Percentiles rank a stretch among this genome's conserved stretches.
These are phyloP conservation scores for Caenorhabditis sulstoni DNA, from an alignment of 2,888 invertebrate species.

Conservation along the genomic window DNA sequence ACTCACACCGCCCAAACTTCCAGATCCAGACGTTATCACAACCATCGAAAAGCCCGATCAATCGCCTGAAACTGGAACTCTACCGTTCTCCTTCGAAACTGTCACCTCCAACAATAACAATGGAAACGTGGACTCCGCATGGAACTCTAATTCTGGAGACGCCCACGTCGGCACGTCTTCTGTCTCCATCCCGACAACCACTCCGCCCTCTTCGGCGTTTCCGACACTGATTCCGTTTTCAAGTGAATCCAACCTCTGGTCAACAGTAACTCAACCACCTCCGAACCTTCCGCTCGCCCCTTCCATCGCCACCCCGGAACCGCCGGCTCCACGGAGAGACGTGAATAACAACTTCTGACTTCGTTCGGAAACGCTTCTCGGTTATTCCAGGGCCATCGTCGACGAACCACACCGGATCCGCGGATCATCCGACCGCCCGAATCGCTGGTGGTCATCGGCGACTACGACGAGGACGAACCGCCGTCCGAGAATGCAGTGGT, in stretches of 20 bases:
- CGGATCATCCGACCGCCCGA: constrained; percentile 71
- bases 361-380: not conserved
- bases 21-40: not conserved
- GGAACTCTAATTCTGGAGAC: not conserved
- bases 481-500: constrained; percentile 48
- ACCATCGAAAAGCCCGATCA: not conserved
- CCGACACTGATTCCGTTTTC: constrained; percentile 63
- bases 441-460: constrained; percentile 67
- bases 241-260: constrained; percentile 24
- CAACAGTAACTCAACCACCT: constrained; percentile 26
- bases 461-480: constrained; percentile 65
- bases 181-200: not conserved
- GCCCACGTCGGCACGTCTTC: not conserved
- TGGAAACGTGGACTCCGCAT: too few relatives aligned
- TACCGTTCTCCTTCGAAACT: not conserved
- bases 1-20: too few relatives aligned
- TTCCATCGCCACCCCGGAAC: not conserved
- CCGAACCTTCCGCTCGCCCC: constrained; percentile 15
- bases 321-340: constrained; percentile 31
- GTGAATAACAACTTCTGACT: constrained; percentile 3
- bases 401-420: constrained; percentile 69
- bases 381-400: constrained; percentile 43
- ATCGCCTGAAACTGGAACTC: not conserved
- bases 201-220: constrained; percentile 23
- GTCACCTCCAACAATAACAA: not conserved